Base-by-base conservation (phyloP, 1,140 invertebrate genomes). In the Oedothorax gibbosus region DNA sequence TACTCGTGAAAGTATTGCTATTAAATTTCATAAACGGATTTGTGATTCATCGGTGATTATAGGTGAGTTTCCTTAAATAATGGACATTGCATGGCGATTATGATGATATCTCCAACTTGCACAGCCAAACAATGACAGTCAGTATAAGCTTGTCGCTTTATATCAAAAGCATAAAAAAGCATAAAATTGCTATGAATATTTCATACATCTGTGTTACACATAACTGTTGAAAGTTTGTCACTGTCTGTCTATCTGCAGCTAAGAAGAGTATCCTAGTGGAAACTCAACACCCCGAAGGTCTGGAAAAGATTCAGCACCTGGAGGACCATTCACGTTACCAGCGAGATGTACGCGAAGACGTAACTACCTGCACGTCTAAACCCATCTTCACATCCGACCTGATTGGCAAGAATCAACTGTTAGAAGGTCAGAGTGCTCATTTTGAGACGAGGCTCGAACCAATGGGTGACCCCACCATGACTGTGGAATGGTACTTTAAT, bases 401-500 rank as follows among this genome's bases (percentile, higher is more conserved):
- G 9, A 96, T 97, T 89, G 96, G 96, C 49, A 97, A 96, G 12
- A 97, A 94, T 88, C 93, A 93, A 82, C 90, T 97, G 51, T 91
- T 94, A 53, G 96, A 98, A 91, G 95, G 95, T 0, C 95, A 96
- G 91, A 96, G 95, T 89, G 95, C 96, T 76, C 97, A 97, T 86
- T 89, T 91, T 64, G 90, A 90, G 85, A 89, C 88, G 56, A 87
- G 96, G 81, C 94, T 98, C 62, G 97, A 98, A 89, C 97, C 97
- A 4, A 95, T 96, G 89, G 97, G 93, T 88, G 97, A 99, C 90
- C 91, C 96, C 6, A 95, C 95, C 93, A 94, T 99, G 93, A 93
- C 92, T 75, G 92, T 96, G 84, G 96, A 97, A 90, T 97, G 96
- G 96, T 97, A 96, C 88, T 95, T 95, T 88, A 97, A 98, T 90